Conservation (phyloP, 2,888 invertebrate species). For the Liopterus haemorrhoidalis region DNA sequence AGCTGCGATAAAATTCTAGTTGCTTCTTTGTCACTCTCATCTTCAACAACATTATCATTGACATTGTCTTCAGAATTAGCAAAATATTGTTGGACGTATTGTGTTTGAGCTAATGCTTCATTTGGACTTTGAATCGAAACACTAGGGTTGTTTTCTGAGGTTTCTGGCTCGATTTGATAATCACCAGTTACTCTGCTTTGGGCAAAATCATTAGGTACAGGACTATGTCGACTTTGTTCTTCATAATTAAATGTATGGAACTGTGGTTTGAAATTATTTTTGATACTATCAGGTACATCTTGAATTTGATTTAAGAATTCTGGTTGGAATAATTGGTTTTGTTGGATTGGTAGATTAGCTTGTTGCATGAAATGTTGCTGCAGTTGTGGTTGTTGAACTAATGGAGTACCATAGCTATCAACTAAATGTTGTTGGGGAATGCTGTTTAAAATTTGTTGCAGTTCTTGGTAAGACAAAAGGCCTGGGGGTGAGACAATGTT, state of each 20-base stretch:
- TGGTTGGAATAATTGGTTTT: slow-evolving; percentile 37
- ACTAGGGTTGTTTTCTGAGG: slow-evolving; percentile 36
- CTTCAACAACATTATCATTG: slow-evolving; percentile 21
- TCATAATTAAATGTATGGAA: slow-evolving; percentile 48
- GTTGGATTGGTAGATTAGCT: slow-evolving; percentile 41
- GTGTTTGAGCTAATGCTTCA: slow-evolving; percentile 35
- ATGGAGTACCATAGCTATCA: slow-evolving; percentile 46
- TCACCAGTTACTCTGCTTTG: slow-evolving; percentile 39
- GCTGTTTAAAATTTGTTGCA: slow-evolving; percentile 33
- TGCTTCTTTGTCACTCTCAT: slow-evolving; percentile 38
- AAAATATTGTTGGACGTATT: slow-evolving; percentile 39
- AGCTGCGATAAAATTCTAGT: slow-evolving; percentile 15
- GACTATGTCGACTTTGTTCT: slow-evolving; percentile 40
- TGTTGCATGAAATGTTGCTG: slow-evolving; percentile 41
- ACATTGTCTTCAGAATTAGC: slow-evolving; percentile 34
- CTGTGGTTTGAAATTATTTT: slow-evolving; percentile 42
- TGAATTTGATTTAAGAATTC: slow-evolving; percentile 47
- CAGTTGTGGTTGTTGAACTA: slow-evolving; percentile 45
- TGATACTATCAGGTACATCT: slow-evolving; percentile 43
- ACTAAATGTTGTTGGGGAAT: slow-evolving; percentile 42
- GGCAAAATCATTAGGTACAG: slow-evolving; percentile 33
- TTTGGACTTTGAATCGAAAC: slow-evolving; percentile 41
- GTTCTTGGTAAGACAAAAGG: slow-evolving; percentile 44
- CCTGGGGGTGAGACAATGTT: slow-evolving; percentile 9
- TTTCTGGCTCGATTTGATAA: slow-evolving; percentile 36